Evolutionary conservation across 2,113 vertebrate species (phyloP).

Genomic region (Otus sunia): DNA sequence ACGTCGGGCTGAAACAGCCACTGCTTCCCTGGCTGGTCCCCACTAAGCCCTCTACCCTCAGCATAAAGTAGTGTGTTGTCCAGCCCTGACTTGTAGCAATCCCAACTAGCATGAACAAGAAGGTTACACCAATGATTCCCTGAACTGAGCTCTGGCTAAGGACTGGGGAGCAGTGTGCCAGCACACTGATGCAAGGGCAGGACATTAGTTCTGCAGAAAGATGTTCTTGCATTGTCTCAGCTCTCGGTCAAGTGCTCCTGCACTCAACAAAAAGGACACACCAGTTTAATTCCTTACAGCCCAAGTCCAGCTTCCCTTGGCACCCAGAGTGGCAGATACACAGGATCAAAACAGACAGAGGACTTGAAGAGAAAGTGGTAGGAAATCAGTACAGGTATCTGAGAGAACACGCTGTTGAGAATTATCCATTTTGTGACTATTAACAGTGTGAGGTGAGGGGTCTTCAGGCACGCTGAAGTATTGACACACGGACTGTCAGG

Average conservation of each 20-base stretch:
- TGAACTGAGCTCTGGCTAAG: background rate
- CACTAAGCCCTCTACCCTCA: background rate
- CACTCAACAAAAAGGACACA: background rate
- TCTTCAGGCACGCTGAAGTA: background rate
- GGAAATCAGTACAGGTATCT: background rate
- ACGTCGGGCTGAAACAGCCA: background rate
- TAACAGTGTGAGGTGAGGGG: background rate
- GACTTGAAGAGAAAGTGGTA: background rate
- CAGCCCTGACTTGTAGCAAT: background rate
- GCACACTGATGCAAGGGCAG: background rate
- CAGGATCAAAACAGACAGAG: background rate
- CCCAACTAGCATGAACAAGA: background rate
- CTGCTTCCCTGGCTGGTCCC: background rate
- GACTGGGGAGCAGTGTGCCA: background rate
- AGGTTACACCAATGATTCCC: background rate
- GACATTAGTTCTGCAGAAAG: background rate
- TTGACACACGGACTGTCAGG: background rate
- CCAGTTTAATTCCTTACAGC: background rate
- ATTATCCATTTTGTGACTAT: background rate
- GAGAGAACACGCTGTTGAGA: background rate
- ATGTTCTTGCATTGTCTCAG: background rate
- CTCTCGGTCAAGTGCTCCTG: background rate
- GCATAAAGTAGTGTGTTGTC: background rate
- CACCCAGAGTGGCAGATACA: background rate
- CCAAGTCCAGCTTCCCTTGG: background rate